Conservation (phyloP, 2,113 vertebrate species). For the Charadrius vociferus region DNA sequence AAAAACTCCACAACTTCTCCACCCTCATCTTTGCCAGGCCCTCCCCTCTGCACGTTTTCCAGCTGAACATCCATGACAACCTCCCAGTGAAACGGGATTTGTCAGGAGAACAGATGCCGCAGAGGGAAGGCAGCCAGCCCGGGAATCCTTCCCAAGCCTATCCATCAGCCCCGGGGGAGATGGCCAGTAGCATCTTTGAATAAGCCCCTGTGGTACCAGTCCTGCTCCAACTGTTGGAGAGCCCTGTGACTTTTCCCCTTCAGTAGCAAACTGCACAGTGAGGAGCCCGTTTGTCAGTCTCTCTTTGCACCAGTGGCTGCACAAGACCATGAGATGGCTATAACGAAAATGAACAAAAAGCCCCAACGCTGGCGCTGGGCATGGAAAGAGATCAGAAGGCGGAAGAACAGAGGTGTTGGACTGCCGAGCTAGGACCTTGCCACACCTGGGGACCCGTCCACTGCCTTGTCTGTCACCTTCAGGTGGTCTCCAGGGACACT, state of each 20-base stretch:
- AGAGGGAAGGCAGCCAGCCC: neutral
- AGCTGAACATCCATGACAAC: neutral
- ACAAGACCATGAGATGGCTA: neutral
- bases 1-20: neutral
- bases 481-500: neutral
- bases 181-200: neutral
- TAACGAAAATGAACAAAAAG: neutral
- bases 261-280: neutral
- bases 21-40: neutral
- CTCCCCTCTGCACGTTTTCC: neutral
- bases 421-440: neutral
- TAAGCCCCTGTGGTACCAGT: neutral
- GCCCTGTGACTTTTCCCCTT: neutral
- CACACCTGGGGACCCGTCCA: neutral
- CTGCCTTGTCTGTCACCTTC: neutral
- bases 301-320: neutral
- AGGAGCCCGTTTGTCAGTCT: neutral
- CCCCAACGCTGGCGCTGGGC: neutral
- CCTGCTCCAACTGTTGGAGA: neutral
- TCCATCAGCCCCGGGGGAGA: neutral
- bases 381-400: neutral
- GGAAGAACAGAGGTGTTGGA: neutral
- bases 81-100: neutral
- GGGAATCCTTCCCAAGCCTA: accelerated
- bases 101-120: neutral